Conservation (phyloP, 2,888 invertebrate genomes). For the Coelogynopora nodosa region DNA sequence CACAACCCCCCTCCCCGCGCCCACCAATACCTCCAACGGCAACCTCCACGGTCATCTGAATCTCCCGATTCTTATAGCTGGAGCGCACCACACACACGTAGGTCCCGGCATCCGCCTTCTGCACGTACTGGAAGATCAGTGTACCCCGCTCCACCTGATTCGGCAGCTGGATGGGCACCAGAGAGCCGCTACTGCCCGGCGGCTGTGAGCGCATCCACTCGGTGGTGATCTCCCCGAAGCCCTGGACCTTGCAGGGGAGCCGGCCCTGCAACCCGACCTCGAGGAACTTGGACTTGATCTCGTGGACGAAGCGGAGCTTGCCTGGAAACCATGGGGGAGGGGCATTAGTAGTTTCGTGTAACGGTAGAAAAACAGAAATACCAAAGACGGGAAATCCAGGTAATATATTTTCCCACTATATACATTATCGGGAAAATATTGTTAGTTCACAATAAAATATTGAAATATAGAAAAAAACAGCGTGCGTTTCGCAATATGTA, state of each 20-base stretch:
- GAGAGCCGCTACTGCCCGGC: neutral
- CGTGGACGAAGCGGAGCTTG: neutral
- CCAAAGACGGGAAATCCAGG: too few species aligned
- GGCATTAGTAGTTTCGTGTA: too few species aligned
- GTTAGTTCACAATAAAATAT: too few species aligned
- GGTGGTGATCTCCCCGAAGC: neutral
- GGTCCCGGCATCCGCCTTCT: neutral
- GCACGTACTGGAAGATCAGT: slow-evolving; percentile 1
- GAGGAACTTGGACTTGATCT: slow-evolving; percentile 3
- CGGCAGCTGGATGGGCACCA: neutral
- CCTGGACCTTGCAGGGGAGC: neutral
- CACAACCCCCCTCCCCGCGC: too few species aligned
- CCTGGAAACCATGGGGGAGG: too few species aligned
- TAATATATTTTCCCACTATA: too few species aligned
- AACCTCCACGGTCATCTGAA: neutral
- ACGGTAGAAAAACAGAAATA: too few species aligned
- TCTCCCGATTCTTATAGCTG: neutral
- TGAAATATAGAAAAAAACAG: too few species aligned
- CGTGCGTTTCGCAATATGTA: too few species aligned
- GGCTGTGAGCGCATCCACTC: neutral
- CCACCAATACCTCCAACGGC: neutral
- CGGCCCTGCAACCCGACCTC: neutral
- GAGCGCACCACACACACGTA: neutral
- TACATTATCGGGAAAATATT: too few species aligned
- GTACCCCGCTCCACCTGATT: neutral